phyloP scores from a whole-genome alignment of 2,797 vertebrate genomes.

The Lateolabrax maculatus region DNA sequence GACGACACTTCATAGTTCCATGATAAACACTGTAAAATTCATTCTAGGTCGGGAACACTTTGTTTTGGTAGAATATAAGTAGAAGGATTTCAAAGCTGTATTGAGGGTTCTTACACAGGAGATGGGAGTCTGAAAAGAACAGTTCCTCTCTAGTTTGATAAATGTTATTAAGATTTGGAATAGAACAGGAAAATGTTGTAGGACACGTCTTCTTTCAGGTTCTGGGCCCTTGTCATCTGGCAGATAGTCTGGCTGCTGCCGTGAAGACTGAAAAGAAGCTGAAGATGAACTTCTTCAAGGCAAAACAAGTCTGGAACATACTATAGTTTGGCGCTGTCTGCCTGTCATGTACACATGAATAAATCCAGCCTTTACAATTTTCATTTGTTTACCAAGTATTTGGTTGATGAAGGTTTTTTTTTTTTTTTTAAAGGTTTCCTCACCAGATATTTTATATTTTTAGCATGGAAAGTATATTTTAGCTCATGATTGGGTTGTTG shows the following conservation, averaged over 20 bases:
- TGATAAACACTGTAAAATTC: background rate
- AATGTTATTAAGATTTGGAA: background rate
- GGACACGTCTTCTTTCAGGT: background rate
- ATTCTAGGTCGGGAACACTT: background rate
- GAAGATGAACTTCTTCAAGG: background rate
- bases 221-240: background rate
- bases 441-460: constrained; percentile 25
- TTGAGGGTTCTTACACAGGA: background rate
- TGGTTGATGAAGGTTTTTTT: constrained; percentile 11
- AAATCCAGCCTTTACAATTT: constrained; percentile 35
- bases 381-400: constrained; percentile 33
- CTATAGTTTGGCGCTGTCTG: background rate
- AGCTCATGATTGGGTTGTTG: constrained; percentile 6
- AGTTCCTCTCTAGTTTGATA: background rate
- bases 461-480: constrained; percentile 28
- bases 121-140: background rate
- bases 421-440: constrained; percentile 12
- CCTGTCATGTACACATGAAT: constrained; percentile 9
- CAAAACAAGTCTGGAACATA: constrained; percentile 12
- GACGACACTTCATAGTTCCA: background rate
- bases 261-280: constrained; percentile 3
- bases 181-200: background rate
- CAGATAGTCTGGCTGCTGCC: constrained; percentile 2
- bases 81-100: background rate
- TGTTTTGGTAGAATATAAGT: background rate